Conservation (phyloP, 2,797 vertebrate genomes). For the Harpagifer antarcticus region DNA sequence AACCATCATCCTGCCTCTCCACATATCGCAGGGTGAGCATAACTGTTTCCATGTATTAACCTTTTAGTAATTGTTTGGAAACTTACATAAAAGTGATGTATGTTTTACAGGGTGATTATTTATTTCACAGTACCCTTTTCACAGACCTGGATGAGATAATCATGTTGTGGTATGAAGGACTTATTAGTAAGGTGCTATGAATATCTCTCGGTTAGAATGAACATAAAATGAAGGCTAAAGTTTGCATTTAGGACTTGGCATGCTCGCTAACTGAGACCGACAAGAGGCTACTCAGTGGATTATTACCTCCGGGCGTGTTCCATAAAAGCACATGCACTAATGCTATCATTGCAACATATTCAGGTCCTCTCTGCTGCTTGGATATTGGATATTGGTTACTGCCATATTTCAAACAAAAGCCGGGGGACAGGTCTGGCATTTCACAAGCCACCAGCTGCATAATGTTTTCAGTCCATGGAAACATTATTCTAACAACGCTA, state of each 20-base stretch:
- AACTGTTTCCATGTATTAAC: neutral
- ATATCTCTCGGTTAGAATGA: neutral
- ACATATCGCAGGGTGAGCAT: neutral
- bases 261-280: neutral
- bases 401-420: conserved; percentile 43
- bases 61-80: neutral
- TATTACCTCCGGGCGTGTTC: conserved; percentile 5
- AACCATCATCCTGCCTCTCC: neutral
- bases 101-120: neutral
- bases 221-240: neutral
- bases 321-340: conserved; percentile 20
- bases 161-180: neutral
- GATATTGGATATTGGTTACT: conserved; percentile 18
- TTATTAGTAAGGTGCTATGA: conserved; percentile 1
- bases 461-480: conserved; percentile 20
- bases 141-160: neutral
- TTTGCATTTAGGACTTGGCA: neutral
- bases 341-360: conserved; percentile 16
- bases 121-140: neutral
- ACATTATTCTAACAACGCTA: conserved; percentile 8
- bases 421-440: conserved; percentile 38
- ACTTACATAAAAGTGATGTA: neutral
- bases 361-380: conserved; percentile 2
- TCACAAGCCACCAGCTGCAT: conserved; percentile 35
- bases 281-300: neutral